A percentile compares a stretch with the other conserved stretches of the same genome.
These are phyloP conservation scores for Vidua chalybeata DNA, from an alignment of 2,113 vertebrate species.

Conservation along the genomic window DNA sequence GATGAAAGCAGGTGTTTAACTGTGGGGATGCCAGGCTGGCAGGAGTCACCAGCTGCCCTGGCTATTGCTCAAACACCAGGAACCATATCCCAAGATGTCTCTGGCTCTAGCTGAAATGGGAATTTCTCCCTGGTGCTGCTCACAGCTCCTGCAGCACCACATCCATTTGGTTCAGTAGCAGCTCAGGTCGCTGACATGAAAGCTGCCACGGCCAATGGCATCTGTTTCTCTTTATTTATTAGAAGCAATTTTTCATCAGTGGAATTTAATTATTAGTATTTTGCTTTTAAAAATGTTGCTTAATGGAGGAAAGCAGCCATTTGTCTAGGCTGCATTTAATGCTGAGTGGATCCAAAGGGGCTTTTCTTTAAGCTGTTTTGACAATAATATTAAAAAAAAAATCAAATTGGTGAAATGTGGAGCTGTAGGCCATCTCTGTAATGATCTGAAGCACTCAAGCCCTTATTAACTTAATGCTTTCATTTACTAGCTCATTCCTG, in stretches of 20 bases:
- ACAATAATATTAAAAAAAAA: constrained; percentile 15
- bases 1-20: background rate
- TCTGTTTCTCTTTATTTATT: constrained; percentile 10
- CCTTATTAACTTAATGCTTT: constrained; percentile 66
- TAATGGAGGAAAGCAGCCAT: background rate
- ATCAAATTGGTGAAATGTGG: background rate
- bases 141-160: background rate
- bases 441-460: constrained; percentile 55
- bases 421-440: constrained; percentile 54
- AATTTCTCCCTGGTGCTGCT: background rate
- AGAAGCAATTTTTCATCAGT: constrained; percentile 13
- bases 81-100: rapidly evolving
- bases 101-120: background rate
- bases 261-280: constrained; percentile 30
- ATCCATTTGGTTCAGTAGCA: background rate
- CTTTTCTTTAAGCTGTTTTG: constrained; percentile 24
- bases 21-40: background rate
- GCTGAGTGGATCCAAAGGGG: background rate
- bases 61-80: background rate
- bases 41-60: rapidly evolving
- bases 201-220: background rate
- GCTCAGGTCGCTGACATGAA: background rate
- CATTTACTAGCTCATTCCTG: constrained; percentile 56
- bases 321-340: constrained; percentile 24
- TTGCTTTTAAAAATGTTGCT: background rate